These are phyloP conservation scores for Drosophila lacicola DNA, from an alignment of 2,888 invertebrate species.

Conservation along the genomic window DNA sequence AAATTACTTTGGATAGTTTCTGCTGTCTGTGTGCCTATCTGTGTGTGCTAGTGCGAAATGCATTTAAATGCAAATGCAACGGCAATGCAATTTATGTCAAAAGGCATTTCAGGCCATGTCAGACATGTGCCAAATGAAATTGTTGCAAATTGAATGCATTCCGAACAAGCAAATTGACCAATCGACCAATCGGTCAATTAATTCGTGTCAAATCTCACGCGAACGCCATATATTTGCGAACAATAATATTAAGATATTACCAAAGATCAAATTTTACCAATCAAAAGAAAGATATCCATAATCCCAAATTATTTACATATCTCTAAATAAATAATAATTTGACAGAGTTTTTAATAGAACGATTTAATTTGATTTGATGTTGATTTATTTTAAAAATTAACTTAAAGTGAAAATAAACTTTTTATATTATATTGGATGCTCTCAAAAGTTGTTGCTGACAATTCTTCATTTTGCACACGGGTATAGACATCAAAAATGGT, in stretches of 20 bases:
- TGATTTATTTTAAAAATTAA: too few species aligned
- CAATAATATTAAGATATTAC: not conserved
- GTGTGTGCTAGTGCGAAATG: constrained; percentile 12
- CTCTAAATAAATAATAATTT: too few species aligned
- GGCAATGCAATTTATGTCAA: constrained; percentile 67
- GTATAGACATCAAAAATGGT: too few species aligned
- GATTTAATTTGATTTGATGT: too few species aligned
- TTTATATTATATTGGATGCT: too few species aligned
- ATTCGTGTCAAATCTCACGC: constrained; percentile 10
- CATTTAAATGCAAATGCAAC: constrained; percentile 14
- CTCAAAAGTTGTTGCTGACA: too few species aligned
- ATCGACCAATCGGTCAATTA: constrained; percentile 30
- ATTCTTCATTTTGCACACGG: too few species aligned
- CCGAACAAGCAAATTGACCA: constrained; percentile 44
- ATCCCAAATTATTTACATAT: too few species aligned
- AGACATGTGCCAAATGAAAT: constrained; percentile 59
- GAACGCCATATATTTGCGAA: not conserved
- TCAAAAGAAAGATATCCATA: too few species aligned
- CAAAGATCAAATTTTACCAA: too few species aligned
- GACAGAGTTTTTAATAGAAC: too few species aligned
- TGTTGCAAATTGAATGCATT: constrained; percentile 63
- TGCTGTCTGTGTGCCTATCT: not conserved
- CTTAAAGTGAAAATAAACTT: too few species aligned
- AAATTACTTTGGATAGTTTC: constrained; percentile 47
- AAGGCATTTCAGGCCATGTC: constrained; percentile 41